A percentile compares a stretch with the other conserved stretches of the same genome.
These are phyloP conservation scores for Saimiri boliviensis DNA, from an alignment of 2,113 vertebrate species.

Conservation along the genomic window DNA sequence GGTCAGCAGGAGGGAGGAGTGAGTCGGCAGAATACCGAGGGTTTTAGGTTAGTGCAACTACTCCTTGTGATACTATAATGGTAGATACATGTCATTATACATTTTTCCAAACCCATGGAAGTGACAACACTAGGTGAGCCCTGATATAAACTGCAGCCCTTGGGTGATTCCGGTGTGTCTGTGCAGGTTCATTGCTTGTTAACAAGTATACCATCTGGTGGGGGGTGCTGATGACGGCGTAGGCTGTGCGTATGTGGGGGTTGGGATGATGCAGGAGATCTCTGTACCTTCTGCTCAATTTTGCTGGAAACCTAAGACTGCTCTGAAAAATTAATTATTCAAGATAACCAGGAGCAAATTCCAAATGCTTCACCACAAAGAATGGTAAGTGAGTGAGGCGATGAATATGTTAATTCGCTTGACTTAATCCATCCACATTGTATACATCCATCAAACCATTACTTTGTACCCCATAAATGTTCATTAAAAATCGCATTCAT, in stretches of 20 bases:
- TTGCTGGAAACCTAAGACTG: background rate
- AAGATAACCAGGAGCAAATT: background rate
- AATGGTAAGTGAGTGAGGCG: no score
- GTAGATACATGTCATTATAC: background rate
- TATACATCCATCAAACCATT: no score
- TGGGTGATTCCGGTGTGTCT: background rate
- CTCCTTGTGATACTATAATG: background rate
- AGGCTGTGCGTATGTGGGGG: background rate
- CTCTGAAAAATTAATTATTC: background rate
- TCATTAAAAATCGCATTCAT: background rate
- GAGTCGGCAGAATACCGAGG: background rate
- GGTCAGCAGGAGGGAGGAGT: background rate
- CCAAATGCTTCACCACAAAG: background rate
- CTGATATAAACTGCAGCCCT: background rate
- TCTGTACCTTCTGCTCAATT: background rate
- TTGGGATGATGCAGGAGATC: background rate
- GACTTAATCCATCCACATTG: no score
- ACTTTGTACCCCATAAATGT: no score
- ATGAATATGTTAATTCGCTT: no score
- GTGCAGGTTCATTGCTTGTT: background rate
- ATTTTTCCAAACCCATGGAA: background rate
- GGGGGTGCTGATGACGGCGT: no score
- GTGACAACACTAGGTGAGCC: background rate
- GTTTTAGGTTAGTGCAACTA: background rate
- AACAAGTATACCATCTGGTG: no score